Evolutionary conservation across 2,797 vertebrate genomes (phyloP).

Genomic region (Syngnathus rostellatus): DNA sequence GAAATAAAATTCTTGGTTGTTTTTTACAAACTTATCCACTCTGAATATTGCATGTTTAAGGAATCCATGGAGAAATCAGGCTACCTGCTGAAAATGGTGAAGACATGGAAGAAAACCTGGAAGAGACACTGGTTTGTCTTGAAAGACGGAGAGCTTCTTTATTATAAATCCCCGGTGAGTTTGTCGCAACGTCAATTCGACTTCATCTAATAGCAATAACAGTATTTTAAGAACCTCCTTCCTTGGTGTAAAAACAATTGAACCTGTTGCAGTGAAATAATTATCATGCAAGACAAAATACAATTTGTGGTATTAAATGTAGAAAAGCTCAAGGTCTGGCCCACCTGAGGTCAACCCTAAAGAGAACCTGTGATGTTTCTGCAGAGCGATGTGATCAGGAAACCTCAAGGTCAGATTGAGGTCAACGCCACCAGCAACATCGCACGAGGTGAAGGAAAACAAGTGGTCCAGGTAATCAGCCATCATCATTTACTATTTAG

Average conservation of each 20-base stretch:
- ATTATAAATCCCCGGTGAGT: slow-evolving; percentile 95
- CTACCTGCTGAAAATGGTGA: slow-evolving; percentile 95
- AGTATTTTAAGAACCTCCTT: neutral
- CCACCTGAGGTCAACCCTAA: neutral
- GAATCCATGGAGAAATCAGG: slow-evolving; percentile 96
- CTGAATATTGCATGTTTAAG: slow-evolving; percentile 48
- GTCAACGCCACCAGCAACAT: slow-evolving; percentile 85
- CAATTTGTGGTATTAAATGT: too few relatives aligned
- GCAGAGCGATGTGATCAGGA: slow-evolving; percentile 93
- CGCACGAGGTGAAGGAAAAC: slow-evolving; percentile 86
- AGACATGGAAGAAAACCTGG: slow-evolving; percentile 93
- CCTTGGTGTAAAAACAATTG: too few relatives aligned
- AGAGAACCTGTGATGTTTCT: neutral
- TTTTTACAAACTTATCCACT: neutral
- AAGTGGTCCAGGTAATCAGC: slow-evolving; percentile 84
- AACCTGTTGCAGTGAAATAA: too few relatives aligned
- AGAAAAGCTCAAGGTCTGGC: too few relatives aligned
- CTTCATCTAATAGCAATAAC: too few relatives aligned
- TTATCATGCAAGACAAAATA: too few relatives aligned
- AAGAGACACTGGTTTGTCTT: slow-evolving; percentile 96
- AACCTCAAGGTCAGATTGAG: slow-evolving; percentile 95
- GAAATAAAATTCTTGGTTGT: neutral
- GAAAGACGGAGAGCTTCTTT: slow-evolving; percentile 93
- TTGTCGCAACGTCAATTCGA: neutral
- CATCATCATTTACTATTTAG: too few relatives aligned